Base-by-base conservation (phyloP, 2,113 vertebrate species). In the Tylochromis polylepis region DNA sequence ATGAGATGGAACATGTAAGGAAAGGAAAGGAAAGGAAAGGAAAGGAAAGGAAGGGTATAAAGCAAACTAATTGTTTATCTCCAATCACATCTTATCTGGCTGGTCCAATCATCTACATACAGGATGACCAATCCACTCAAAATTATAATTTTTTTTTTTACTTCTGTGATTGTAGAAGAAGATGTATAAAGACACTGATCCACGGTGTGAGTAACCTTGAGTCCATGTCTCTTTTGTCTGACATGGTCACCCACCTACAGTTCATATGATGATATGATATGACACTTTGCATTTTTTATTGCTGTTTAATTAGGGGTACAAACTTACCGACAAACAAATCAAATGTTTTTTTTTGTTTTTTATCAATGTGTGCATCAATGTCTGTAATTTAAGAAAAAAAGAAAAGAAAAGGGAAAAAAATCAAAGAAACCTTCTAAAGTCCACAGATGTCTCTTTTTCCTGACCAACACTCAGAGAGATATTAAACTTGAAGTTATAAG, bases 41-140 rank as follows among this genome's bases (percentile, higher is more conserved):
- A 22, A 72, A 46, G 38, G 57, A 43, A 27, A 72, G 78, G 29
- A 56, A 57, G 67, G 49, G 18, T 77, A 62, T 65, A 8, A 46
- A 85, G 80, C 75, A 72, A 59, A 87, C 81, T 59, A 36, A 88
- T 70, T 24, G 60, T 85, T 93, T 89, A 93, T 90, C 92, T 75
- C 85, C 56, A 14, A 16, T 62, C 85, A 60, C 65, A 81, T 91
- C 86, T 90, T 87, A 92, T 93, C 89, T 88, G 58, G 46, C 81
- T 93, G 91, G 93, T 91, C 67, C 67, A 87, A 83, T 90, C 89
- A 90, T 83, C 82, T 90, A 67, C 93, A 88, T 75, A 85, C 88
- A 41, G 79, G 85, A 89, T 93, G 82, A 89, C 78, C 24, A 18
- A 38, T 75, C 56, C 57, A 79, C 57, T 88, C 62, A 38, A 58